These are phyloP conservation scores for Branchellion lobata DNA, from an alignment of 2,888 invertebrate species.

Conservation along the genomic window DNA sequence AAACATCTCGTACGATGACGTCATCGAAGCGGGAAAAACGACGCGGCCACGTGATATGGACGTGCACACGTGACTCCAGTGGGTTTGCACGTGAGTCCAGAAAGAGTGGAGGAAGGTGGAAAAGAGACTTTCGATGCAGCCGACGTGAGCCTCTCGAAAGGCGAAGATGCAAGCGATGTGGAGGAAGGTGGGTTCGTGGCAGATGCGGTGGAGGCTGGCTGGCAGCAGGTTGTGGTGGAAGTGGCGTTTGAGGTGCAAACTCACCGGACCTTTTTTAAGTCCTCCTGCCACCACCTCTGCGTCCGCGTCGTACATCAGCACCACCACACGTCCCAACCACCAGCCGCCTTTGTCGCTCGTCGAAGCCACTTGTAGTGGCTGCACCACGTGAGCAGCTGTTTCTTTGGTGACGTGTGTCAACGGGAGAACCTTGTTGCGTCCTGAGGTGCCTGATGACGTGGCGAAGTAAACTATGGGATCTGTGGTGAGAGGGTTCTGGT, in stretches of 20 bases:
- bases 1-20: neutral
- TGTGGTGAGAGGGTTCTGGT: slow-evolving; percentile 47
- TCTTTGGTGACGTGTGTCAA: slow-evolving; percentile 44
- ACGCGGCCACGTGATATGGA: slow-evolving; percentile 51
- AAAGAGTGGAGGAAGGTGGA: slow-evolving; percentile 52
- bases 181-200: slow-evolving; percentile 49
- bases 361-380: slow-evolving; percentile 46
- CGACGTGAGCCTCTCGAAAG: slow-evolving; percentile 50
- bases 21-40: slow-evolving; percentile 6
- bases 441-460: slow-evolving; percentile 53
- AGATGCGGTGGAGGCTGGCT: slow-evolving; percentile 44
- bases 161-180: slow-evolving; percentile 52
- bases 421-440: slow-evolving; percentile 51
- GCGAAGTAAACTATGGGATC: slow-evolving; percentile 51
- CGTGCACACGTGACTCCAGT: slow-evolving; percentile 51
- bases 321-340: slow-evolving; percentile 44
- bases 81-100: slow-evolving; percentile 48
- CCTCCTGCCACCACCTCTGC: slow-evolving; percentile 21
- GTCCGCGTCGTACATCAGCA: slow-evolving; percentile 43
- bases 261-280: slow-evolving; percentile 47
- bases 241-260: slow-evolving; percentile 45
- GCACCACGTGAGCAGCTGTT: slow-evolving; percentile 20
- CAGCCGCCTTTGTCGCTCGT: slow-evolving; percentile 19
- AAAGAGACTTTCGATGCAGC: slow-evolving; percentile 50
- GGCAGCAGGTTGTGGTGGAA: slow-evolving; percentile 48